Evolutionary conservation across 2,113 vertebrate genomes (phyloP), one percentile per base, ranked within the genome.

Genomic region (Microtus montanus): DNA sequence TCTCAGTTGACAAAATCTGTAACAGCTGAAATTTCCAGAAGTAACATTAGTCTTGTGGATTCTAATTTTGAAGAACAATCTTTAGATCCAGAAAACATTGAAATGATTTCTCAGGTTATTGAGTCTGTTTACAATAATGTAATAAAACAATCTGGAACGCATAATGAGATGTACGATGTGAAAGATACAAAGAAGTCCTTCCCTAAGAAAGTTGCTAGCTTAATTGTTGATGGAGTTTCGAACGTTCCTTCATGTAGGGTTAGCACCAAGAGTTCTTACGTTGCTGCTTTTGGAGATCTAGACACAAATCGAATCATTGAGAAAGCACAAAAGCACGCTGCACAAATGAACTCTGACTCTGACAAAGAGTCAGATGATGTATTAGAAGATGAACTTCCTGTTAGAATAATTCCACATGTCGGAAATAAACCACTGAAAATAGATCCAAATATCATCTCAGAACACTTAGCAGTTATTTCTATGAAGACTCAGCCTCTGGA

Each of bases 391-490:
- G 44, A 93, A 33, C 1, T 33, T 19, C 38, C 92, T 13, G 35
- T 98, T 44, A 97, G 95, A 91, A 98, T 98, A 73, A 61, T 98
- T 79, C 98, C 98, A 77, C 44, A 96, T 78, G 1, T 97, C 7
- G 90, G 97, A 2, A 66, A 75, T 30, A 97, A 74, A 73, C 87
- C 96, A 35, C n/a, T 98, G 30, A 96, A 87, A 84, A 73, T 98
- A 75, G 94, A 98, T 44, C 98, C 98, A n/a, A 35, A 52, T 5
- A 97, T 98, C 61, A 30, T 98, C 58, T 89, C 97, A 20, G 90
- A 98, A 44, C 98, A 98, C 28, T 95, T 98, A 78, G 97, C 98
- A 13, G 98, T 98, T 17, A 90, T 98, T 86, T 98, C 98, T 83
- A 78, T 98, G 35, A 98, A 98, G 92, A 98, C 98, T 10, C 80